These are phyloP conservation scores for Speoplatyrhinus poulsoni DNA, from an alignment of 2,113 vertebrate genomes.

Conservation along the genomic window DNA sequence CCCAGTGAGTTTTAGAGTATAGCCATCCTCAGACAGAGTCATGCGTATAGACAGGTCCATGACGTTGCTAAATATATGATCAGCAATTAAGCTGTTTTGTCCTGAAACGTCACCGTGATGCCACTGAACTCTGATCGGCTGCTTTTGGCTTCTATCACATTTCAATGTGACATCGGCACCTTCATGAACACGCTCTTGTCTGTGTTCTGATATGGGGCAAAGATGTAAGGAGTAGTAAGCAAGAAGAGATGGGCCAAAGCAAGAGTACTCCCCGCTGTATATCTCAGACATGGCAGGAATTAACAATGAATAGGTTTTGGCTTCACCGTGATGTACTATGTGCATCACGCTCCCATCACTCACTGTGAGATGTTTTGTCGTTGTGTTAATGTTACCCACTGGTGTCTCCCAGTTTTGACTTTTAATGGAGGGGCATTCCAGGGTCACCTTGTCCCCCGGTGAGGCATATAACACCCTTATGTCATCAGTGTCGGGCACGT, in stretches of 20 bases:
- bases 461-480: constrained; percentile 48
- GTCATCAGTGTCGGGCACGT: constrained; percentile 32
- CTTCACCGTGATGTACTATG: constrained; percentile 8
- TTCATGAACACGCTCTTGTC: neutral
- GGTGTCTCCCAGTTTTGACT: constrained; percentile 69
- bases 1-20: constrained; percentile 39
- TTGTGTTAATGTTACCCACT: constrained; percentile 46
- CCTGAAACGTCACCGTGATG: constrained; percentile 23
- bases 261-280: constrained; percentile 63
- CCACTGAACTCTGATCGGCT: constrained; percentile 60
- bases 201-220: constrained; percentile 50
- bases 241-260: constrained; percentile 36
- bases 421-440: constrained; percentile 49
- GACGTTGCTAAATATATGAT: constrained; percentile 19
- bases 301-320: constrained; percentile 49
- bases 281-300: constrained; percentile 43
- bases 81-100: constrained; percentile 32
- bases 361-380: neutral
- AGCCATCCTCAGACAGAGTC: constrained; percentile 17
- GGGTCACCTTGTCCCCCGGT: constrained; percentile 52
- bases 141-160: constrained; percentile 20
- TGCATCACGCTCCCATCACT: constrained; percentile 8
- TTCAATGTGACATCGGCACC: constrained; percentile 21
- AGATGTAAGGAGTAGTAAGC: constrained; percentile 51
- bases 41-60: constrained; percentile 1